Evolutionary conservation across 2,797 vertebrate species (phyloP).

Genomic region (Xenops minutus): DNA sequence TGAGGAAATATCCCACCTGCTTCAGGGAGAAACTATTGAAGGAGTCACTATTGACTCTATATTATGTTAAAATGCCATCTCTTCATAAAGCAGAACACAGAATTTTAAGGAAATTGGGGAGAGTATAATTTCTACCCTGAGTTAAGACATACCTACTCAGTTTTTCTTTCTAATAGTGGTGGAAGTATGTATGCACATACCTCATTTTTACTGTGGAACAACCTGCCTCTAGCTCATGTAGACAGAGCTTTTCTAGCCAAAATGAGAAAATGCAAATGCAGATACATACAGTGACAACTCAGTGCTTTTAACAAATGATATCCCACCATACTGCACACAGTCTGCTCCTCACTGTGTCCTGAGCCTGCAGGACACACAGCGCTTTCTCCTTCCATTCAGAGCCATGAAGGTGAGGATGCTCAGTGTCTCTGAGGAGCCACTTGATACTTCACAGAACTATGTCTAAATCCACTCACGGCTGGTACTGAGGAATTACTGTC

Average conservation of each 20-base stretch:
- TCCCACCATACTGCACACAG: neutral
- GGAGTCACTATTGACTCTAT: neutral
- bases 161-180: neutral
- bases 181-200: fast-evolving
- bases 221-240: neutral
- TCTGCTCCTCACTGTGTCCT: neutral
- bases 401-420: neutral
- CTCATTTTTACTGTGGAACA: neutral
- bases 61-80: neutral
- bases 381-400: neutral
- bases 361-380: neutral
- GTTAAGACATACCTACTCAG: neutral
- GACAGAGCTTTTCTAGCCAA: neutral
- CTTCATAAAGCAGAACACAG: neutral
- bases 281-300: neutral
- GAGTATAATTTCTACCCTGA: neutral
- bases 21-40: neutral
- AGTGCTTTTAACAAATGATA: neutral
- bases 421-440: neutral
- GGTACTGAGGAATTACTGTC: neutral
- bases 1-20: neutral
- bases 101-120: neutral
- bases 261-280: neutral
- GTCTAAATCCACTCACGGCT: neutral
- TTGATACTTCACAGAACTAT: neutral